Evolutionary conservation across 2,888 invertebrate species (phyloP), one percentile per base, ranked within the genome.

Genomic region (Agrotis ipsilon): DNA sequence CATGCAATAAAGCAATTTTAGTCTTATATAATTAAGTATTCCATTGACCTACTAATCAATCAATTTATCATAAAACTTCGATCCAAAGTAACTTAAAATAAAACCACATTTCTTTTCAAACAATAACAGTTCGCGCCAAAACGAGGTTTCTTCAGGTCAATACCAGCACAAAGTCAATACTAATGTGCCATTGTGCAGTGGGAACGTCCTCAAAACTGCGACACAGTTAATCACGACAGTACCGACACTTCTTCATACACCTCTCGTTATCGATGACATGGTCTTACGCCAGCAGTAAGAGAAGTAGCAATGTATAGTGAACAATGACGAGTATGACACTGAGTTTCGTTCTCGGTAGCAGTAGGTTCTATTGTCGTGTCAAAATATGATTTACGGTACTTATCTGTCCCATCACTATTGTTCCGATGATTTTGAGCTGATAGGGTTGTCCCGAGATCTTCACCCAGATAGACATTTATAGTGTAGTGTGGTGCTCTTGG

Each of bases 321-420:
- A 24, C 67, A 52, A 59, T 64, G 32, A 48, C 55, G 61, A 71
- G 11, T 60, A 43, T 64, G 19, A 43, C 49, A 58, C 32, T 43
- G 45, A 52, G 60, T 55, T 70, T 58, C 48, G 52, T 69, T 63
- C 54, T 46, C 45, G 39, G 80, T 81, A 75, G 77, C 62, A 58
- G 74, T n/a, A 64, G 63, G 63, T 59, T 66, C 62, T 62, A 82
- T 83, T 84, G 85, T 84, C 49, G 64, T 65, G 75, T 84, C 73
- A 63, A 86, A 83, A 81, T 84, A 80, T 87, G 80, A 85, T 83
- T 70, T 82, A 82, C 86, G 79, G 82, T 83, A 81, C 72, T 80
- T 78, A 77, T 81, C 76, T 77, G 83, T 82, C 79, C 74, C 80
- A 82, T 78, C 67, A 77, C 84, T 81, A 87, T 88, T 89, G 89